These are phyloP conservation scores for Lomographa bimaculata DNA, from an alignment of 2,888 invertebrate genomes.

Conservation along the genomic window DNA sequence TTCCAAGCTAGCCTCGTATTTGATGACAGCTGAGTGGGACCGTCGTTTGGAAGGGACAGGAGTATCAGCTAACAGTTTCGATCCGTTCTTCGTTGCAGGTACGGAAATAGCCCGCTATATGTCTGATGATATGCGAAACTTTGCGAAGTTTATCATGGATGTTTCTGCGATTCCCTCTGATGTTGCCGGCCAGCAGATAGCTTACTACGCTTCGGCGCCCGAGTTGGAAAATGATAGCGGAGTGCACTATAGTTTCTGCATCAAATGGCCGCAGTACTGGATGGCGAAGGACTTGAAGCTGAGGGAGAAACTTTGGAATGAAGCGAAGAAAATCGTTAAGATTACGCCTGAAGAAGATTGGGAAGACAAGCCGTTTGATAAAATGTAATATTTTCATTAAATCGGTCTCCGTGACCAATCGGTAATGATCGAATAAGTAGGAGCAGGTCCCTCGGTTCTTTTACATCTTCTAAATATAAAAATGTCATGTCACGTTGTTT, in stretches of 20 bases:
- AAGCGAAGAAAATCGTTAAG: slow-evolving; percentile 56
- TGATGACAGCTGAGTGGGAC: slow-evolving; percentile 85
- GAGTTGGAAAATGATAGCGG: slow-evolving; percentile 52
- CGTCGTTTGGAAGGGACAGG: slow-evolving; percentile 77
- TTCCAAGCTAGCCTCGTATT: slow-evolving; percentile 84
- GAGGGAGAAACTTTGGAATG: slow-evolving; percentile 57
- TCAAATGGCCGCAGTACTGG: slow-evolving; percentile 57
- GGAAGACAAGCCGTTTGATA: slow-evolving; percentile 14
- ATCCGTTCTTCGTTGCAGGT: slow-evolving; percentile 70
- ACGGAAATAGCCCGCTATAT: slow-evolving; percentile 56
- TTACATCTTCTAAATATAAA: no score
- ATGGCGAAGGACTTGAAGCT: slow-evolving; percentile 44
- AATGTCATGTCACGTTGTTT: no score
- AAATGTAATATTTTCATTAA: no score
- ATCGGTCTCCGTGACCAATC: no score
- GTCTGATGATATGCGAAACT: slow-evolving; percentile 38
- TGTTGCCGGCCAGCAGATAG: slow-evolving; percentile 59
- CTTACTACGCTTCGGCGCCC: slow-evolving; percentile 56
- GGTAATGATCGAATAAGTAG: no score
- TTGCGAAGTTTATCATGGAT: slow-evolving; percentile 48
- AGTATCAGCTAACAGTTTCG: slow-evolving; percentile 86
- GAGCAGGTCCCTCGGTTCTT: no score
- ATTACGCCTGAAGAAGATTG: slow-evolving; percentile 47
- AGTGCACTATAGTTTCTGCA: slow-evolving; percentile 61
- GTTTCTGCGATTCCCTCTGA: slow-evolving; percentile 57